These are phyloP conservation scores for Muntiacus reevesi DNA, from an alignment of 2,113 vertebrate genomes.

Conservation along the genomic window DNA sequence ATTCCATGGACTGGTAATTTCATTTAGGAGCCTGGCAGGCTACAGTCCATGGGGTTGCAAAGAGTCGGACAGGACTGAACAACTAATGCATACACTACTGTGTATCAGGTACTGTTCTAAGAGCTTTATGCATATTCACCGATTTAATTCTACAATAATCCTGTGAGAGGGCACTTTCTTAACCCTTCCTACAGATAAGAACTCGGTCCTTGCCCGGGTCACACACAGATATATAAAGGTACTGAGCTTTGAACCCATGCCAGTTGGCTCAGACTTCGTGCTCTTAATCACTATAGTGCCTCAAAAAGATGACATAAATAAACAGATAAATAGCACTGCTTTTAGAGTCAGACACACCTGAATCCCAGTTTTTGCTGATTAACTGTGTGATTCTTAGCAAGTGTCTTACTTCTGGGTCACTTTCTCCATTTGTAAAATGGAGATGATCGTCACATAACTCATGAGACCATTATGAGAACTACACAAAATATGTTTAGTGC, in stretches of 20 bases:
- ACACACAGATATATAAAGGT: background rate
- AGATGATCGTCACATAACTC: background rate
- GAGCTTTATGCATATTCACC: background rate
- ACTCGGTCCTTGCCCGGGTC: background rate
- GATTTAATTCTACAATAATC: background rate
- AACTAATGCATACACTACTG: background rate
- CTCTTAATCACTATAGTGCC: background rate
- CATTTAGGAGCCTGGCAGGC: background rate
- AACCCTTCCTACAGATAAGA: background rate
- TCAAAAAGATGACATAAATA: background rate
- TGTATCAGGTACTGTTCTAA: background rate
- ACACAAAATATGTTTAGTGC: background rate
- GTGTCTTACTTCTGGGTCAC: background rate
- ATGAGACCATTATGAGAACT: background rate
- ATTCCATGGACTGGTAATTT: background rate
- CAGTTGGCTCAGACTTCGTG: background rate
- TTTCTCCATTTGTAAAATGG: background rate
- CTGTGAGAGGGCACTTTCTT: background rate
- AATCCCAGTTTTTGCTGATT: background rate
- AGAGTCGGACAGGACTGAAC: background rate
- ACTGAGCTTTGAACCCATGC: slow-evolving; percentile 13
- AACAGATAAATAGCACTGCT: background rate
- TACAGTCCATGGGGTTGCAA: background rate
- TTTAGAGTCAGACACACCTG: background rate
- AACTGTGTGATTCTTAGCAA: background rate